Evolutionary conservation across 2,888 invertebrate species (phyloP).

Genomic region (Lumbricus terrestris): DNA sequence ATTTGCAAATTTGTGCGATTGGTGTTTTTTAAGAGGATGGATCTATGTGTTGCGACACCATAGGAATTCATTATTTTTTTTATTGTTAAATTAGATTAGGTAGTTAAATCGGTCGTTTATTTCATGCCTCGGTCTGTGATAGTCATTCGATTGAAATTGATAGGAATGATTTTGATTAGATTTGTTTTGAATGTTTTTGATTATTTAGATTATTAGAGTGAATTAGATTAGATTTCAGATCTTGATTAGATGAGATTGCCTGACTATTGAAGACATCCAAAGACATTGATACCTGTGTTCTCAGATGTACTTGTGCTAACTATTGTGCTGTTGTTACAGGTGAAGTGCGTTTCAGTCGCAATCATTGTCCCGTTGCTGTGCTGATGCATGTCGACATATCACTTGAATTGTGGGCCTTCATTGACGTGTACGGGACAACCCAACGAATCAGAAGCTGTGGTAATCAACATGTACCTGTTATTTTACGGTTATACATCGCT

Average conservation of each 20-base stretch:
- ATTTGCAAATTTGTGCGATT: not conserved
- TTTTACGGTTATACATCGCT: too few species aligned
- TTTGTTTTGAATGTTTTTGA: too few species aligned
- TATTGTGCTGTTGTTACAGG: conserved; percentile 57
- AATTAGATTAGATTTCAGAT: too few species aligned
- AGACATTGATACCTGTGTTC: not conserved
- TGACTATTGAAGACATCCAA: not conserved
- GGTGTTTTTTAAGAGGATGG: not conserved
- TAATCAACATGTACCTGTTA: conserved; percentile 38
- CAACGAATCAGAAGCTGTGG: conserved; percentile 70
- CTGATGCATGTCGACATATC: conserved; percentile 95
- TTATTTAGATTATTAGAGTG: too few species aligned
- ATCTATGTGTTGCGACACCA: too few species aligned
- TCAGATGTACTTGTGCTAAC: not conserved
- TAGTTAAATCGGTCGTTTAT: too few species aligned
- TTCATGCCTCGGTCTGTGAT: too few species aligned
- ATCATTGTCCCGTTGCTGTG: conserved; percentile 75
- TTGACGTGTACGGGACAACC: conserved; percentile 92
- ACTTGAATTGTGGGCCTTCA: conserved; percentile 88
- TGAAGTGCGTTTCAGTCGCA: conserved; percentile 70
- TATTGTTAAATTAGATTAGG: too few species aligned
- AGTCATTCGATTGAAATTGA: too few species aligned
- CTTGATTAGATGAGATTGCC: not conserved
- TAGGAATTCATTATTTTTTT: too few species aligned
- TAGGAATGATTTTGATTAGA: too few species aligned